These are phyloP conservation scores for Desmophyllum pertusum DNA, from an alignment of 92 coral and sea anemone species.

Conservation along the genomic window DNA sequence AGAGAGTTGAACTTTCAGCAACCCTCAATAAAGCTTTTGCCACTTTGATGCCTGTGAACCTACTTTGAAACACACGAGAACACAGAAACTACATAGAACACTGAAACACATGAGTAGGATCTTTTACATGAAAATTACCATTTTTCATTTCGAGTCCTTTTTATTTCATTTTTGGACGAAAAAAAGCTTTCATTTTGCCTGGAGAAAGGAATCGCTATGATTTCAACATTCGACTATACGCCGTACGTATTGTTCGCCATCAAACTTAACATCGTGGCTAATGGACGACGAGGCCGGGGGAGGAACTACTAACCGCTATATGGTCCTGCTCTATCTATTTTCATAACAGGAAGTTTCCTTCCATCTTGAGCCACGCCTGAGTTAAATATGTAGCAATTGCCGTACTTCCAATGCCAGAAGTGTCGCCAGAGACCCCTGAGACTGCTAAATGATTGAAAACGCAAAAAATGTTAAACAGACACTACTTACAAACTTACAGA, in stretches of 20 bases:
- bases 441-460: conserved; percentile 40
- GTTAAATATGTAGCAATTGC: conserved; percentile 87
- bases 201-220: background rate
- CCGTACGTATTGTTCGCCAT: too few relatives aligned
- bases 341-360: conserved; percentile 49
- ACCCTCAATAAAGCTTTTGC: too few relatives aligned
- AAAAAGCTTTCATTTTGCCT: background rate
- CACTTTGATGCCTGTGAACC: too few relatives aligned
- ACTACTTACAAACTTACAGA: background rate
- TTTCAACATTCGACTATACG: too few relatives aligned
- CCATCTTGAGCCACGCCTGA: conserved; percentile 65
- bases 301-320: conserved; percentile 67
- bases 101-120: background rate
- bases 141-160: too few relatives aligned
- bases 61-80: too few relatives aligned
- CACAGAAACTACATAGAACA: background rate
- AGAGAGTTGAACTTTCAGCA: too few relatives aligned
- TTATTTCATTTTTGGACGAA: background rate
- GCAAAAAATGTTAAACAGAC: background rate
- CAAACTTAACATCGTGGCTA: too few relatives aligned
- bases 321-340: conserved; percentile 62
- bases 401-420: conserved; percentile 92
- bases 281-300: too few relatives aligned
- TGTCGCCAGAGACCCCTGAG: conserved; percentile 69
- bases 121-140: too few relatives aligned